Evolutionary conservation across 2,888 invertebrate genomes (phyloP).

Genomic region (Apantesis nais): DNA sequence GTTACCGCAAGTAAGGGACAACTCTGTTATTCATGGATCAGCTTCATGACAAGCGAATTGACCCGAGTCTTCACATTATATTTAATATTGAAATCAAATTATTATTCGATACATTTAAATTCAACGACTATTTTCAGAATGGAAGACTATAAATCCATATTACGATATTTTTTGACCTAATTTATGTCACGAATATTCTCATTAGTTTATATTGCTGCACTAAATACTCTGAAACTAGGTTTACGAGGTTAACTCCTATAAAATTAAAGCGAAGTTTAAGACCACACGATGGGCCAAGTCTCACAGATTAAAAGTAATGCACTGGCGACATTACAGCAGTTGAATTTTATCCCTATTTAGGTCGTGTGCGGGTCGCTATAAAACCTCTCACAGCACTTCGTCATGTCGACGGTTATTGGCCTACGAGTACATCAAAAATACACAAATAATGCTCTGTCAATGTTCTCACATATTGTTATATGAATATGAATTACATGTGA

Average conservation of each 20-base stretch:
- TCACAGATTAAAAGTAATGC: conserved; percentile 49
- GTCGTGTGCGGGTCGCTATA: conserved; percentile 37
- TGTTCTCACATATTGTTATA: conserved; percentile 10
- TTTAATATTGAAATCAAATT: background rate
- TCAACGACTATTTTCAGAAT: background rate
- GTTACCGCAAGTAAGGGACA: too few relatives aligned
- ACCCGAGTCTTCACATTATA: background rate
- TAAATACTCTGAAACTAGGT: conserved; percentile 19
- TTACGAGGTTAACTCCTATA: conserved; percentile 20
- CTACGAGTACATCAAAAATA: conserved; percentile 24
- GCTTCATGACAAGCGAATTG: background rate
- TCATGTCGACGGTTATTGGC: conserved; percentile 30
- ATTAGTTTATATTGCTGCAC: conserved; percentile 11
- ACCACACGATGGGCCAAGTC: conserved; percentile 31
- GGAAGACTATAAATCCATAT: background rate
- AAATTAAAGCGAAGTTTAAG: conserved; percentile 27
- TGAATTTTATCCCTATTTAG: conserved; percentile 27
- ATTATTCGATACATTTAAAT: background rate
- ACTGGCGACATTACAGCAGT: conserved; percentile 41
- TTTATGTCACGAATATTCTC: background rate
- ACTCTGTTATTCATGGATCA: background rate
- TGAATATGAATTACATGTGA: conserved; percentile 13
- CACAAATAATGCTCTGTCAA: conserved; percentile 1
- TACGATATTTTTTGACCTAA: background rate
- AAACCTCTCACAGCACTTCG: conserved; percentile 39